Conservation (phyloP, 2,113 vertebrate species). For the Lates calcarifer region DNA sequence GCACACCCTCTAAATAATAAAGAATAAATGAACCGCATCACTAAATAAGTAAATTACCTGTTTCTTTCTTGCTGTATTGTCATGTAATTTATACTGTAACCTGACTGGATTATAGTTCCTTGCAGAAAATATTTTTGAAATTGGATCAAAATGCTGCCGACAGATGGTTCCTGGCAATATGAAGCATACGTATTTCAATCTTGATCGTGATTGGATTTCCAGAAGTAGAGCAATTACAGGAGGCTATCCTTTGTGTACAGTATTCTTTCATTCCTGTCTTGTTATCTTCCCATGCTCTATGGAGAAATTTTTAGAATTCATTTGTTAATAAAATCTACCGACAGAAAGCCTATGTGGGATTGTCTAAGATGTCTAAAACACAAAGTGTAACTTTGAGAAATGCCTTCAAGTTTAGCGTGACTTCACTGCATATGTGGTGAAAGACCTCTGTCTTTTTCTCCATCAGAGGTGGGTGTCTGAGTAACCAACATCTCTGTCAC, state of each 20-base stretch:
- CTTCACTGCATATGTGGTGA: constrained; percentile 16
- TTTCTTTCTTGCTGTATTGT: not conserved
- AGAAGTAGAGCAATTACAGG: not conserved
- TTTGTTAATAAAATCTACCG: constrained; percentile 26
- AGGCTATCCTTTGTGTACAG: constrained; percentile 8
- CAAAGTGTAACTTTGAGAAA: constrained; percentile 20
- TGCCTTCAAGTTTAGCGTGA: not conserved
- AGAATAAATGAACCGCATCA: not conserved
- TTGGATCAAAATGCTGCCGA: constrained; percentile 8
- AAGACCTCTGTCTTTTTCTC: constrained; percentile 35
- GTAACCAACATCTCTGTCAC: constrained; percentile 54
- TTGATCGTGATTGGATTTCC: not conserved
- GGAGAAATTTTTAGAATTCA: not conserved
- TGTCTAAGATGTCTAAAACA: constrained; percentile 1
- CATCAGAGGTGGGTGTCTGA: constrained; percentile 43
- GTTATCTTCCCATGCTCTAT: constrained; percentile 12
- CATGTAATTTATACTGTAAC: not conserved
- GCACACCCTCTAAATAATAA: not conserved
- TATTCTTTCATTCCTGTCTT: not conserved
- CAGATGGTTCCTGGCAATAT: not conserved
- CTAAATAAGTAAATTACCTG: not conserved
- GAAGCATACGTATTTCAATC: constrained; percentile 4
- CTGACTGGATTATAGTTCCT: not conserved
- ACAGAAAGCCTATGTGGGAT: not conserved
- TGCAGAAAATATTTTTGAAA: constrained; percentile 7